phyloP scores from a whole-genome alignment of 2,888 invertebrate species.

The Pristionchus fissidentatus region DNA sequence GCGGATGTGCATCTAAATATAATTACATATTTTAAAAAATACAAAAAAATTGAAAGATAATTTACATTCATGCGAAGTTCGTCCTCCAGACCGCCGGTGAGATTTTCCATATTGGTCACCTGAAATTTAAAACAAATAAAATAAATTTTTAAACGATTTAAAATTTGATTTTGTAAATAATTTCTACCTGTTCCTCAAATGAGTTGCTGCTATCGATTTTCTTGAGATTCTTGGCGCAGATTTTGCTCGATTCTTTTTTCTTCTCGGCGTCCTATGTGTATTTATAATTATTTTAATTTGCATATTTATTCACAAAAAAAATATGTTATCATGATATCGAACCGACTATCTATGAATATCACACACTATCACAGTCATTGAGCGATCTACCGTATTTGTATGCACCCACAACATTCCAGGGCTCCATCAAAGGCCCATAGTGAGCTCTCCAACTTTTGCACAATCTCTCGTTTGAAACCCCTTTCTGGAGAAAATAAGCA shows the following conservation, averaged over 20 bases:
- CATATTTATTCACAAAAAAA: not conserved
- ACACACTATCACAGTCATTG: too few relatives aligned
- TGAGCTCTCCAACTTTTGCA: too few relatives aligned
- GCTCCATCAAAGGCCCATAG: too few relatives aligned
- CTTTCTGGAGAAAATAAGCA: too few relatives aligned
- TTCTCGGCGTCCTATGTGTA: slow-evolving; percentile 4
- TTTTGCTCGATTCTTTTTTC: slow-evolving; percentile 23
- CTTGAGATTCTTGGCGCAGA: slow-evolving; percentile 27
- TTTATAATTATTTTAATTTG: not conserved
- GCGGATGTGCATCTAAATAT: slow-evolving; percentile 64
- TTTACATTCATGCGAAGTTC: slow-evolving; percentile 65
- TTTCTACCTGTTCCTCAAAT: slow-evolving; percentile 30
- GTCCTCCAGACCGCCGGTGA: slow-evolving; percentile 62
- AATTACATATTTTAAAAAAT: not conserved
- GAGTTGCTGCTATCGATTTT: slow-evolving; percentile 33
- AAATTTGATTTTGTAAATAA: not conserved
- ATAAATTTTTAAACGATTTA: not conserved
- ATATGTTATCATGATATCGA: not conserved
- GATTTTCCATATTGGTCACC: slow-evolving; percentile 56
- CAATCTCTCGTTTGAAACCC: too few relatives aligned
- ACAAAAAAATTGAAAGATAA: not conserved
- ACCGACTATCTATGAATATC: too few relatives aligned
- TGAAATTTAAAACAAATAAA: slow-evolving; percentile 33
- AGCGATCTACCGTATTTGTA: too few relatives aligned
- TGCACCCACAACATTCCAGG: too few relatives aligned